A percentile compares a stretch with the other conserved stretches of the same genome.
phyloP scores from a whole-genome alignment of 2,113 vertebrate species.

The Macaca fascicularis region DNA sequence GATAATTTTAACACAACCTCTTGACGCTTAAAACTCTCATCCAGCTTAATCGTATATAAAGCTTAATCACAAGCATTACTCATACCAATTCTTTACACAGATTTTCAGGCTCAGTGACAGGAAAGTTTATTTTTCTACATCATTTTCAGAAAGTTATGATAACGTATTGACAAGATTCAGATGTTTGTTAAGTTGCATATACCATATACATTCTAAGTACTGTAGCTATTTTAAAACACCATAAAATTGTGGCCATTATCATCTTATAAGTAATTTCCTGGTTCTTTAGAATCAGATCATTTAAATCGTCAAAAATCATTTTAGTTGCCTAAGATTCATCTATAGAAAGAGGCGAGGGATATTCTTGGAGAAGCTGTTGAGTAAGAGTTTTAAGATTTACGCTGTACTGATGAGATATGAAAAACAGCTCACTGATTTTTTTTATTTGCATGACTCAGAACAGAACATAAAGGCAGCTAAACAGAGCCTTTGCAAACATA shows the following conservation, averaged over 20 bases:
- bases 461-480: conserved; percentile 65
- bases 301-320: conserved; percentile 62
- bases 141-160: conserved; percentile 32
- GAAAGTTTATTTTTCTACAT: conserved; percentile 6
- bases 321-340: conserved; percentile 63
- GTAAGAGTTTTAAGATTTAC: conserved; percentile 70
- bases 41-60: not conserved
- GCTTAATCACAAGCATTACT: conserved; percentile 21
- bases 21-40: not conserved
- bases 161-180: conserved; percentile 43
- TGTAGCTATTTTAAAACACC: conserved; percentile 55
- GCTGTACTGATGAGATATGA: conserved; percentile 61
- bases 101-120: not conserved
- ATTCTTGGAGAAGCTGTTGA: conserved; percentile 73
- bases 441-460: conserved; percentile 67
- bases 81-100: not conserved
- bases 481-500: conserved; percentile 66
- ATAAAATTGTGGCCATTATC: conserved; percentile 53
- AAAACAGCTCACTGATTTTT: conserved; percentile 9
- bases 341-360: conserved; percentile 48
- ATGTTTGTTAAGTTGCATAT: conserved; percentile 53
- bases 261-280: conserved; percentile 54
- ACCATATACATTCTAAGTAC: conserved; percentile 31
- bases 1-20: conserved; percentile 2
- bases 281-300: conserved; percentile 56